Percentiles rank a stretch among this genome's conserved stretches.
These are phyloP conservation scores for Dascillus cervinus DNA, from an alignment of 2,888 invertebrate genomes.

Conservation along the genomic window DNA sequence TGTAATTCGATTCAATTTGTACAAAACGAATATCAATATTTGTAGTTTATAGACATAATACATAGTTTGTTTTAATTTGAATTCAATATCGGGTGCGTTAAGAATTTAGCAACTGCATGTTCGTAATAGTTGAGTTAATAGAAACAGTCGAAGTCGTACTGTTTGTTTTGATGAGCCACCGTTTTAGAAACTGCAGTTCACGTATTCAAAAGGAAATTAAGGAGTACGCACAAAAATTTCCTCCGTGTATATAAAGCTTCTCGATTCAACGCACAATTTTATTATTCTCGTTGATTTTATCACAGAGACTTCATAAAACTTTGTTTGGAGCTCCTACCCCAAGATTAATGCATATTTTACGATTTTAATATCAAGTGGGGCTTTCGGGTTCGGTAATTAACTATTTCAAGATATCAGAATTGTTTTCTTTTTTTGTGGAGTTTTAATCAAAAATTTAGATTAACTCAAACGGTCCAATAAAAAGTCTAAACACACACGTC, in stretches of 20 bases:
- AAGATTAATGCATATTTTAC: constrained; percentile 39
- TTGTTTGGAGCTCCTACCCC: constrained; percentile 30
- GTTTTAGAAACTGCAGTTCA: constrained; percentile 30
- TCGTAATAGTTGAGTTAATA: too few species aligned
- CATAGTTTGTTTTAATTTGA: too few species aligned
- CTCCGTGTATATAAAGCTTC: constrained; percentile 28
- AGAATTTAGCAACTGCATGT: too few species aligned
- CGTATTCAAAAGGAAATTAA: constrained; percentile 33
- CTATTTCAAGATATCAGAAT: constrained; percentile 33
- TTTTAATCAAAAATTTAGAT: too few species aligned
- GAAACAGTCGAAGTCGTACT: too few species aligned
- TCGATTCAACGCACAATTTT: constrained; percentile 37
- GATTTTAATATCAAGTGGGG: constrained; percentile 35
- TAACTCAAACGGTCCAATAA: too few species aligned
- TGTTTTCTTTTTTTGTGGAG: too few species aligned
- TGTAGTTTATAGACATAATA: too few species aligned
- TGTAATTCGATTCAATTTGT: too few species aligned
- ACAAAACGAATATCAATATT: too few species aligned
- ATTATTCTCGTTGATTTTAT: constrained; percentile 38
- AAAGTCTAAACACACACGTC: too few species aligned
- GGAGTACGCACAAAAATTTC: constrained; percentile 32
- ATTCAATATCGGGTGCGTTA: too few species aligned
- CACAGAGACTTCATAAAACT: constrained; percentile 38
- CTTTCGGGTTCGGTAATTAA: constrained; percentile 33
- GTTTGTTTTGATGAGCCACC: constrained; percentile 21